Conservation (phyloP, 2,113 vertebrate genomes). For the Sceloporus tristichus region DNA sequence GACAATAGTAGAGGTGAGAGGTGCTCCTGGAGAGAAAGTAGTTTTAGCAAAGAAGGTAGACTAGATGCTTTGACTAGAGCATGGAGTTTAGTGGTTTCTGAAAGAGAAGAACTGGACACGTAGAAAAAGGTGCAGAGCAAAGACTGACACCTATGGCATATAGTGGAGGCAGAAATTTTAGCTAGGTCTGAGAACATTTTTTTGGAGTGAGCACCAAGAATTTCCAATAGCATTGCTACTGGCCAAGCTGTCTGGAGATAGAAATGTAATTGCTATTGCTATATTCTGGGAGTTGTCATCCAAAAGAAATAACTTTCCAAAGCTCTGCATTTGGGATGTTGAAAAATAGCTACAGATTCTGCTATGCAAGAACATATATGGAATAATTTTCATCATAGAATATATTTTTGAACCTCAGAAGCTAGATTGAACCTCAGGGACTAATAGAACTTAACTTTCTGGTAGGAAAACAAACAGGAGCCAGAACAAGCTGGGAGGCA, state of each 20-base stretch:
- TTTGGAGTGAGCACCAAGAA: too few species aligned
- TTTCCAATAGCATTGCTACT: too few species aligned
- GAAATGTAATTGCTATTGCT: too few species aligned
- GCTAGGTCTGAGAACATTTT: too few species aligned
- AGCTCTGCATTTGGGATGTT: neutral
- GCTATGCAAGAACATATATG: neutral
- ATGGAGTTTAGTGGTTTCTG: neutral
- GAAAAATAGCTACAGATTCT: neutral
- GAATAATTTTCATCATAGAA: neutral
- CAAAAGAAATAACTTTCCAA: too few species aligned
- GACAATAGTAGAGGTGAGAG: slow-evolving; percentile 11
- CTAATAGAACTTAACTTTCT: neutral
- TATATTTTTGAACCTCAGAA: too few species aligned
- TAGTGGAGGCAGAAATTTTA: too few species aligned
- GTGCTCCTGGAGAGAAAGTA: neutral
- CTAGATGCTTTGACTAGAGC: neutral
- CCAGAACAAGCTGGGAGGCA: neutral
- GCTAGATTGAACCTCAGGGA: neutral
- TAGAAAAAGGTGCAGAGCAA: neutral
- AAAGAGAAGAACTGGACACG: neutral
- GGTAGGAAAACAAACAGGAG: neutral
- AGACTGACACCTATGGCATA: neutral
- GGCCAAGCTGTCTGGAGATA: too few species aligned
- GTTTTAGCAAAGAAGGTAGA: neutral
- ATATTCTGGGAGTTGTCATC: too few species aligned